phyloP scores from a whole-genome alignment of 2,113 vertebrate genomes.

The Mola mola region DNA sequence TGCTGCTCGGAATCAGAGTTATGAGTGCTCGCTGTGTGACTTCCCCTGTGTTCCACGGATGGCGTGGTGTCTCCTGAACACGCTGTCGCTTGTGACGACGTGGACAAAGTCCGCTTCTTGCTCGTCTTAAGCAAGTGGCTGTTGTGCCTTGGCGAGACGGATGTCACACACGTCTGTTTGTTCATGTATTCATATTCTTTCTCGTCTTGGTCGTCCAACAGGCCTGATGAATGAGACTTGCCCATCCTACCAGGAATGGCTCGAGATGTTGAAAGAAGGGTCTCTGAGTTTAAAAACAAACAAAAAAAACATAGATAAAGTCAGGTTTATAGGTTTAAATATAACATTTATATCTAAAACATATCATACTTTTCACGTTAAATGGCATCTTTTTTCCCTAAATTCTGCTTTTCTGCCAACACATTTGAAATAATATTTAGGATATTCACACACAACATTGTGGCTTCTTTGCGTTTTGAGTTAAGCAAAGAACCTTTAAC shows the following conservation, averaged over 20 bases:
- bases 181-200: slow-evolving; percentile 93
- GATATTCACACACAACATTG: neutral
- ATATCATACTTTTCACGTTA: no score
- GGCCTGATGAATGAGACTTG: slow-evolving; percentile 52
- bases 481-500: no score
- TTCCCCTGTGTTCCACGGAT: slow-evolving; percentile 24
- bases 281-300: slow-evolving; percentile 64
- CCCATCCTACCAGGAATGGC: slow-evolving; percentile 65
- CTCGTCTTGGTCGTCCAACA: slow-evolving; percentile 60
- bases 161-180: slow-evolving; percentile 63
- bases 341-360: no score
- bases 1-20: slow-evolving; percentile 56
- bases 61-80: slow-evolving; percentile 36
- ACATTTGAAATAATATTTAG: neutral
- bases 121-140: slow-evolving; percentile 34
- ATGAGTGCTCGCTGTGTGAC: slow-evolving; percentile 26
- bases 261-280: slow-evolving; percentile 66
- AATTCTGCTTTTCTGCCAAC: neutral
- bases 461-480: no score
- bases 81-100: slow-evolving; percentile 51
- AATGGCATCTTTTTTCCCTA: no score
- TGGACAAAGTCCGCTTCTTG: slow-evolving; percentile 59
- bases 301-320: neutral
- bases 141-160: slow-evolving; percentile 30
- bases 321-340: neutral